Percentiles rank a stretch among this genome's conserved stretches.
Conservation (phyloP, 1,140 invertebrate species). For the Heliothis virescens region DNA sequence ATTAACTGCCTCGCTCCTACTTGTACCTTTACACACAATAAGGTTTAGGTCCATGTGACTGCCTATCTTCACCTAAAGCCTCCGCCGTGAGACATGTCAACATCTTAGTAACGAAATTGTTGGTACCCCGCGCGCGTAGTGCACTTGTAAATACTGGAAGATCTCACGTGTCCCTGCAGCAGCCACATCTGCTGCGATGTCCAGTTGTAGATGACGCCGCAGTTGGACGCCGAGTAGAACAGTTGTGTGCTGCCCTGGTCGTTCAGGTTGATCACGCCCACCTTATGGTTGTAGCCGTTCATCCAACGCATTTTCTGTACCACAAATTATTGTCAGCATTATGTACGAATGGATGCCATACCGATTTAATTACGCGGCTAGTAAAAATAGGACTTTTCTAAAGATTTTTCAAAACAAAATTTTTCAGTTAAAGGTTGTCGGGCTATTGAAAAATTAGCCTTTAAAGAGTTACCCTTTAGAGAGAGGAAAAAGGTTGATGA, state of each 20-base stretch:
- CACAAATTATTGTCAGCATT: background rate
- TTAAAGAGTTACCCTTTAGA: too few relatives aligned
- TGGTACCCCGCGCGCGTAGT: too few relatives aligned
- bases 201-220: constrained; percentile 86
- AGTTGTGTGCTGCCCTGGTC: constrained; percentile 72
- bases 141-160: background rate
- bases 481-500: too few relatives aligned
- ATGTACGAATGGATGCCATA: background rate
- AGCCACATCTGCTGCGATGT: constrained; percentile 82
- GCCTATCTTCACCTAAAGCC: too few relatives aligned
- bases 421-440: too few relatives aligned
- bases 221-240: constrained; percentile 86
- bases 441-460: too few relatives aligned
- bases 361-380: background rate
- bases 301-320: constrained; percentile 84
- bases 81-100: too few relatives aligned
- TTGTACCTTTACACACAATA: too few relatives aligned
- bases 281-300: constrained; percentile 86
- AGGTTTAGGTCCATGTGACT: too few relatives aligned
- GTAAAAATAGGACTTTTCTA: background rate
- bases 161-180: constrained; percentile 87
- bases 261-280: constrained; percentile 86
- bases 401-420: background rate
- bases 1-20: too few relatives aligned
- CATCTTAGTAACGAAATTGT: too few relatives aligned